phyloP scores from a whole-genome alignment of 2,113 vertebrate genomes.

The Sylvilagus bachmani region DNA sequence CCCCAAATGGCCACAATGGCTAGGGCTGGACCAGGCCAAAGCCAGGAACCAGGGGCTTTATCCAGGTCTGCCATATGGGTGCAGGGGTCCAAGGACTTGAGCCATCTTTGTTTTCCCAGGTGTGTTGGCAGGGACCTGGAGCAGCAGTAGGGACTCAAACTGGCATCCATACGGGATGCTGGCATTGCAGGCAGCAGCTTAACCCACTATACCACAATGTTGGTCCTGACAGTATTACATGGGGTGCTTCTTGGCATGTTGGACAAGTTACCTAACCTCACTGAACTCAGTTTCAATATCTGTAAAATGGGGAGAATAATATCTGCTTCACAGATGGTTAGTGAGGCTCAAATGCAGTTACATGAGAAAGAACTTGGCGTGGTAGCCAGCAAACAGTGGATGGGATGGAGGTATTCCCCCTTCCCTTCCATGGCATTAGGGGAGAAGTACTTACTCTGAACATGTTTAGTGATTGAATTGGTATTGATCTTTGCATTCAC shows the following conservation, averaged over 20 bases:
- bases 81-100: no score
- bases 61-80: no score
- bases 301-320: slow-evolving; percentile 40
- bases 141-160: no score
- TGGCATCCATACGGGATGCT: no score
- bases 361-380: neutral
- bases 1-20: no score
- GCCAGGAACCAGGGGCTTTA: no score
- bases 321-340: neutral
- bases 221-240: no score
- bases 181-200: no score
- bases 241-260: neutral
- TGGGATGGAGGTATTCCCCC: neutral
- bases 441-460: neutral
- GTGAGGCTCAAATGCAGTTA: neutral
- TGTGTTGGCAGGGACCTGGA: no score
- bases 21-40: no score
- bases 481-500: slow-evolving; percentile 1
- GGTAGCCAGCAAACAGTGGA: neutral
- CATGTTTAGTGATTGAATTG: slow-evolving; percentile 26
- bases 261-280: neutral
- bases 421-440: slow-evolving; percentile 14
- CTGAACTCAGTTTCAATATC: neutral
- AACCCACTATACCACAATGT: no score
- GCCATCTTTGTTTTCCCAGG: no score